Conservation (phyloP, 1,140 invertebrate genomes). For the Macrobrachium rosenbergii region DNA sequence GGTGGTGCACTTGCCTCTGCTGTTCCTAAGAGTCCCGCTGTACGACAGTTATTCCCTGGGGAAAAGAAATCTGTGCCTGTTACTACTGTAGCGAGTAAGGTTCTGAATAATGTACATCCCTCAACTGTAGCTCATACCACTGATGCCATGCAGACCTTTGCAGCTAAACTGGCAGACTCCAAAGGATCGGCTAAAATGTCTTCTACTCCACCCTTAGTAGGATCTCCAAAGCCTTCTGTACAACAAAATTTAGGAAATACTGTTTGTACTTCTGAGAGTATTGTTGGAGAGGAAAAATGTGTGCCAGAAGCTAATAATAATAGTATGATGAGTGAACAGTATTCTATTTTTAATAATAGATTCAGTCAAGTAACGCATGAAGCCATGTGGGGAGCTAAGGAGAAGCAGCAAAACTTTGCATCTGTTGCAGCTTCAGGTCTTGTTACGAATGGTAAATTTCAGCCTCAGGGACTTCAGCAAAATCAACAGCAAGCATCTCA, state of each 20-base stretch:
- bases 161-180: constrained; percentile 76
- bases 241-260: constrained; percentile 68
- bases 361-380: constrained; percentile 73
- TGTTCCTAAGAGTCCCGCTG: constrained; percentile 65
- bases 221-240: constrained; percentile 67
- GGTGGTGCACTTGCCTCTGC: constrained; percentile 37
- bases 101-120: constrained; percentile 77
- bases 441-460: constrained; percentile 68
- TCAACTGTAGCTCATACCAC: constrained; percentile 72
- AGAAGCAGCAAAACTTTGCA: constrained; percentile 81
- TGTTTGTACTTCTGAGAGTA: constrained; percentile 56
- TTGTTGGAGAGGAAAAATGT: constrained; percentile 58
- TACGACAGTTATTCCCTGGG: constrained; percentile 66
- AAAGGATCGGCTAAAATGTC: constrained; percentile 68
- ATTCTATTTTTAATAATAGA: constrained; percentile 62
- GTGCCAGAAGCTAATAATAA: constrained; percentile 44
- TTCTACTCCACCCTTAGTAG: constrained; percentile 66
- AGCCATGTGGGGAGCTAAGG: constrained; percentile 79
- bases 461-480: constrained; percentile 33
- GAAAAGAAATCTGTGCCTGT: constrained; percentile 66
- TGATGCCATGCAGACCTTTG: constrained; percentile 75
- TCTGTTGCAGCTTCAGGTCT: constrained; percentile 79
- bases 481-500: constrained; percentile 29
- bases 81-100: constrained; percentile 71
- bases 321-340: constrained; percentile 46